Evolutionary conservation across 2,113 vertebrate species (phyloP).

Genomic region (Gracilinanus agilis): DNA sequence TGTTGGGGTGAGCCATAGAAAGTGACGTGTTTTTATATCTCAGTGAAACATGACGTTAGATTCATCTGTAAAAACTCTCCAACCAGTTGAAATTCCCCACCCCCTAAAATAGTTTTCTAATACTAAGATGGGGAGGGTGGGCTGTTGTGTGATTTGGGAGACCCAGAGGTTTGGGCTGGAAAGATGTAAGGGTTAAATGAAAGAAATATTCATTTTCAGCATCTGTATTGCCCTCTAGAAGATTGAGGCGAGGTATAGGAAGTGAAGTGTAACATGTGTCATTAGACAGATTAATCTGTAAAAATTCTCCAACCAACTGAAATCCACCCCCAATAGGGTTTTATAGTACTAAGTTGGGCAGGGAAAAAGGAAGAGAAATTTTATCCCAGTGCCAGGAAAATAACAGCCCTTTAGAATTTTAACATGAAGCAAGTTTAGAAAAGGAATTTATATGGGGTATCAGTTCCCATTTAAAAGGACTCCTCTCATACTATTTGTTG

Average conservation of each 20-base stretch:
- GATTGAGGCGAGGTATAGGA: constrained; percentile 60
- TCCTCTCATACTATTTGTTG: constrained; percentile 74
- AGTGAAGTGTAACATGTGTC: constrained; percentile 62
- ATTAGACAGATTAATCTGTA: constrained; percentile 58
- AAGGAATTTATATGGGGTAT: constrained; percentile 75
- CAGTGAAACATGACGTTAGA: constrained; percentile 41
- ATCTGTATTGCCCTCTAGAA: constrained; percentile 57
- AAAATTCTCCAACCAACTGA: constrained; percentile 65
- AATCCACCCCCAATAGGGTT: constrained; percentile 61
- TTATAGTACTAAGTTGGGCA: constrained; percentile 53
- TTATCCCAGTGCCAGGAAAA: constrained; percentile 71
- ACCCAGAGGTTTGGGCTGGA: constrained; percentile 40
- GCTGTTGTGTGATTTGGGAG: constrained; percentile 3
- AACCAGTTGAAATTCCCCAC: constrained; percentile 58
- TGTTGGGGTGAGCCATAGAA: constrained; percentile 60
- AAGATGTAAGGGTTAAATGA: constrained; percentile 70
- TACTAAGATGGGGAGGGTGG: constrained; percentile 49
- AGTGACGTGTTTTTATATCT: constrained; percentile 67
- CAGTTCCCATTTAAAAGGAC: constrained; percentile 72
- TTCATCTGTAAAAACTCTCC: constrained; percentile 66
- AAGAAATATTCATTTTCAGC: constrained; percentile 65
- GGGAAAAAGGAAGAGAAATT: constrained; percentile 67
- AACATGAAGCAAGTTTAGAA: constrained; percentile 63
- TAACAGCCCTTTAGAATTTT: constrained; percentile 71
- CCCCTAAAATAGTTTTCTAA: constrained; percentile 53